Percentiles rank a stretch among this genome's conserved stretches.
Evolutionary conservation across 2,113 vertebrate genomes (phyloP).

Genomic region (Rhinopomastus cyanomelas): DNA sequence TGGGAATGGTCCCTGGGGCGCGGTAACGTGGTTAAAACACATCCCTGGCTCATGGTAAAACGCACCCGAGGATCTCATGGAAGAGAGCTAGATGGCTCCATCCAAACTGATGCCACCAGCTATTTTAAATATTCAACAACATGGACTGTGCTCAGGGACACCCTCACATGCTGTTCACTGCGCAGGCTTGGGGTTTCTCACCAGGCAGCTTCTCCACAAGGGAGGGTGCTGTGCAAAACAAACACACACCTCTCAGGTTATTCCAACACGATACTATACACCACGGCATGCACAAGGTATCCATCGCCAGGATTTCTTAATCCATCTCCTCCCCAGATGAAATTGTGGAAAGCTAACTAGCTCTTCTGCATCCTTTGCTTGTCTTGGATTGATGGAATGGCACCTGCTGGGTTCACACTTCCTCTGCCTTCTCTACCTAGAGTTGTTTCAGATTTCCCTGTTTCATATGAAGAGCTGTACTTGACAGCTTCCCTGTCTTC

Average conservation of each 20-base stretch:
- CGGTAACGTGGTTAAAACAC: background rate
- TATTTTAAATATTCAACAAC: background rate
- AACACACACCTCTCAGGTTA: background rate
- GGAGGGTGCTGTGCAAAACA: background rate
- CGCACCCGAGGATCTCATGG: background rate
- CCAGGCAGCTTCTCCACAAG: background rate
- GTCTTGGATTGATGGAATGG: background rate
- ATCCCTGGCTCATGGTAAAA: background rate
- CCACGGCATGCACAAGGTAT: background rate
- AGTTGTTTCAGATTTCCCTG: background rate
- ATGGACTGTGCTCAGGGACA: background rate
- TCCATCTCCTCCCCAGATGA: background rate
- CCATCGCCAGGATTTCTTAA: background rate
- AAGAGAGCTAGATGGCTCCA: background rate
- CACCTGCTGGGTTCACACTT: background rate
- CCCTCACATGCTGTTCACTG: rapidly evolving
- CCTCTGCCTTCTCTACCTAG: background rate
- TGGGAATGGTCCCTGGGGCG: background rate
- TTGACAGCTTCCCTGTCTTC: background rate
- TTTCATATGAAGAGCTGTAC: background rate
- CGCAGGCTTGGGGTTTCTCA: background rate
- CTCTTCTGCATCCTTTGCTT: background rate
- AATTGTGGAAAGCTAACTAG: background rate
- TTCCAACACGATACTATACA: background rate
- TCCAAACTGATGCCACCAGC: background rate